phyloP scores from a whole-genome alignment of 2,888 invertebrate genomes.

The Drosophila picticornis region DNA sequence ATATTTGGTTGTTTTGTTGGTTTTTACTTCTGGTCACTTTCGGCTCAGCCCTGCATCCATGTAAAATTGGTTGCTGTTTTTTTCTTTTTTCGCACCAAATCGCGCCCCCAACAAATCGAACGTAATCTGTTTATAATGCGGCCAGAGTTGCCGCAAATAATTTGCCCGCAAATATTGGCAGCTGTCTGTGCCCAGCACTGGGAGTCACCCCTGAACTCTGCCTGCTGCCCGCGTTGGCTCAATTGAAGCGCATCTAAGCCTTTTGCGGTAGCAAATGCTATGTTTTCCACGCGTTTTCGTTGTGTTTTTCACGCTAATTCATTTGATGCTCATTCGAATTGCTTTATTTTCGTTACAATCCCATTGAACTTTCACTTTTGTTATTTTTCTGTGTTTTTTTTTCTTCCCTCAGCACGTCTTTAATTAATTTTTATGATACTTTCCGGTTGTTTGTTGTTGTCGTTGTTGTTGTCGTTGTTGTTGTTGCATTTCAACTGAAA shows the following conservation, averaged over 20 bases:
- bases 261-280: constrained; percentile 41
- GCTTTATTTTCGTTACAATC: constrained; percentile 62
- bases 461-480: not conserved
- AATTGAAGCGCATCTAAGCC: constrained; percentile 63
- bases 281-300: constrained; percentile 57
- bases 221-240: not conserved
- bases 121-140: constrained; percentile 69
- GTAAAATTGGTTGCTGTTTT: constrained; percentile 29
- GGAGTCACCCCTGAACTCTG: constrained; percentile 23
- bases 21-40: not conserved
- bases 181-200: constrained; percentile 38
- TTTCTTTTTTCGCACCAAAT: constrained; percentile 27
- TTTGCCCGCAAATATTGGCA: constrained; percentile 52
- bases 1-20: constrained; percentile 10
- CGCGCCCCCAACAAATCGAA: constrained; percentile 37
- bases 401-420: constrained; percentile 43
- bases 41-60: constrained; percentile 12
- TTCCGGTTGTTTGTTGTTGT: constrained; percentile 9
- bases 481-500: constrained; percentile 17
- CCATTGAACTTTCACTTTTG: constrained; percentile 73
- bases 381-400: constrained; percentile 9
- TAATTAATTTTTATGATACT: constrained; percentile 69
- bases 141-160: constrained; percentile 53
- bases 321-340: constrained; percentile 60
- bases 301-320: constrained; percentile 57